A percentile compares a stretch with the other conserved stretches of the same genome.
phyloP scores from a whole-genome alignment of 2,888 invertebrate species.

The Pegoplata infirma region DNA sequence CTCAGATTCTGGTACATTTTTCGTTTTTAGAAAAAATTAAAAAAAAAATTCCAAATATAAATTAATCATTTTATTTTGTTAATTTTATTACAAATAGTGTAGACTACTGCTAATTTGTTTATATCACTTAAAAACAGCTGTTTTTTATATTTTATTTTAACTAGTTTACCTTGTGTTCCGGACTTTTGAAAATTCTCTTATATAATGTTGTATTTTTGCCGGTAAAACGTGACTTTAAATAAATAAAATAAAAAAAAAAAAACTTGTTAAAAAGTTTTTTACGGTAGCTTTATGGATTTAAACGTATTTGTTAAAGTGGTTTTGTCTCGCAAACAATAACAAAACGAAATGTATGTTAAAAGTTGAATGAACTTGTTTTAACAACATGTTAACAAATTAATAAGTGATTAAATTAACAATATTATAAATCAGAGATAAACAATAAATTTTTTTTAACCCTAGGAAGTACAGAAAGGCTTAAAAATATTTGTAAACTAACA shows the following conservation, averaged over 20 bases:
- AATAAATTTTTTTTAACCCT: too few relatives aligned
- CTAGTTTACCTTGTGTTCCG: not conserved
- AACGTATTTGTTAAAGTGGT: constrained; percentile 49
- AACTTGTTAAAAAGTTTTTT: constrained; percentile 40
- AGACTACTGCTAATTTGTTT: too few relatives aligned
- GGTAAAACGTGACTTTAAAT: not conserved
- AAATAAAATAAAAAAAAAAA: not conserved
- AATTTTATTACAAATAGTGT: too few relatives aligned
- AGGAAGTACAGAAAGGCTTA: too few relatives aligned
- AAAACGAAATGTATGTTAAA: not conserved
- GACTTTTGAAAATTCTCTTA: not conserved
- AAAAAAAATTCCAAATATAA: too few relatives aligned
- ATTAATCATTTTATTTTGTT: too few relatives aligned
- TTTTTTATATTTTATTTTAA: not conserved
- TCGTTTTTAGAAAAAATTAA: too few relatives aligned
- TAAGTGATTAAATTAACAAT: too few relatives aligned
- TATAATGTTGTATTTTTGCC: not conserved
- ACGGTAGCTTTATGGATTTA: constrained; percentile 35
- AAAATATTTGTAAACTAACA: too few relatives aligned
- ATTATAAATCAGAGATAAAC: not conserved
- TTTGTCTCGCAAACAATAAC: constrained; percentile 10
- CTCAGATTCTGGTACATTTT: too few relatives aligned
- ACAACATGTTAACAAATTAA: too few relatives aligned
- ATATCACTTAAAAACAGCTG: not conserved
- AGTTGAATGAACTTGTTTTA: not conserved